These are phyloP conservation scores for Alitta virens DNA, from an alignment of 2,888 invertebrate species.

Conservation along the genomic window DNA sequence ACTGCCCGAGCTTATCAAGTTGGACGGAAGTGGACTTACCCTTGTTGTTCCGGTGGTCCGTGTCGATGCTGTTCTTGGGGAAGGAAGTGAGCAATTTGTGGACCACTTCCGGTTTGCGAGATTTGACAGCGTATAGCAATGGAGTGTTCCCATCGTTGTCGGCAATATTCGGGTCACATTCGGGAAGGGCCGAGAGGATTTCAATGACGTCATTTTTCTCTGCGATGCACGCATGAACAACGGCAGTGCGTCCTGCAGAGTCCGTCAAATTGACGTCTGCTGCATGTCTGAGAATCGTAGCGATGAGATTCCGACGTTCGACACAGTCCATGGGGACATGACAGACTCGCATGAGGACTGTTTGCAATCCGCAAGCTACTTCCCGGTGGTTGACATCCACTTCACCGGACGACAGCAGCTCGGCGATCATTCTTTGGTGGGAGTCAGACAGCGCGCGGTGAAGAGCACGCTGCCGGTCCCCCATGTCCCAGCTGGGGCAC, in stretches of 20 bases:
- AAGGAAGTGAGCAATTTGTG: constrained; percentile 18
- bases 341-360: constrained; percentile 39
- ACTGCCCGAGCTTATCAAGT: too few species aligned
- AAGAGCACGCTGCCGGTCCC: constrained; percentile 7
- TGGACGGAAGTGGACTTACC: too few species aligned
- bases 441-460: constrained; percentile 7
- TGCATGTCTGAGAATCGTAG: constrained; percentile 28
- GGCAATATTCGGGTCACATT: constrained; percentile 31
- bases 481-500: neutral
- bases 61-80: neutral
- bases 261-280: constrained; percentile 38
- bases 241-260: constrained; percentile 35
- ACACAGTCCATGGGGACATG: constrained; percentile 31
- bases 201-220: constrained; percentile 31
- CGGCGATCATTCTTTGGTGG: constrained; percentile 1
- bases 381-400: constrained; percentile 36
- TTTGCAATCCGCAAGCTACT: constrained; percentile 38
- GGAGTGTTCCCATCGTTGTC: constrained; percentile 40
- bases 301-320: constrained; percentile 26
- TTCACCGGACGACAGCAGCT: neutral
- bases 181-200: constrained; percentile 31
- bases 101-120: constrained; percentile 31
- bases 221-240: constrained; percentile 43
- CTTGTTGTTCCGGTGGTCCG: constrained; percentile 8
- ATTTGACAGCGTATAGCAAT: constrained; percentile 36